A percentile compares a stretch with the other conserved stretches of the same genome.
Evolutionary conservation across 2,888 invertebrate species (phyloP).

Genomic region (Parascotia fuliginaria): DNA sequence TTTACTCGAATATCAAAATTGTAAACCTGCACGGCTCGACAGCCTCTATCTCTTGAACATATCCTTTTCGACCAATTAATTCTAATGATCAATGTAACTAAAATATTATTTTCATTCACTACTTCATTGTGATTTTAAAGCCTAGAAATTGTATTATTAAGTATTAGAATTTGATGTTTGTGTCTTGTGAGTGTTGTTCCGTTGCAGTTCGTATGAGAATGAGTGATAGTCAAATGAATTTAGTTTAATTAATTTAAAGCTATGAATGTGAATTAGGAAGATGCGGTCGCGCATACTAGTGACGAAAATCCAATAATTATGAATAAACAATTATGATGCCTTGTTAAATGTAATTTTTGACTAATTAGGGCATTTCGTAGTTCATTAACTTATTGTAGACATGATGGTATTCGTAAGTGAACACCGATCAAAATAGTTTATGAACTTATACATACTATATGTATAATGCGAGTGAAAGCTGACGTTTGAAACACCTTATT

Average conservation of each 20-base stretch:
- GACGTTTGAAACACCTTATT: slow-evolving; percentile 62
- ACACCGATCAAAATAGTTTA: slow-evolving; percentile 80
- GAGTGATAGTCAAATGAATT: slow-evolving; percentile 84
- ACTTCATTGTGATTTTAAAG: slow-evolving; percentile 82
- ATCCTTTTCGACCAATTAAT: slow-evolving; percentile 83
- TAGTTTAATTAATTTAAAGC: slow-evolving; percentile 82
- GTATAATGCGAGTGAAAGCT: slow-evolving; percentile 57
- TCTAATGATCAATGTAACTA: slow-evolving; percentile 75
- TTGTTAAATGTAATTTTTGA: slow-evolving; percentile 81
- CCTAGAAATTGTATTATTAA: slow-evolving; percentile 84
- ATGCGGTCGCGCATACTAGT: slow-evolving; percentile 86
- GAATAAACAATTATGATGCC: slow-evolving; percentile 77
- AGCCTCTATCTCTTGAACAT: slow-evolving; percentile 69
- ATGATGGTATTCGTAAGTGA: slow-evolving; percentile 73
- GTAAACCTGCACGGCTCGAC: slow-evolving; percentile 62
- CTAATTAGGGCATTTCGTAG: slow-evolving; percentile 83
- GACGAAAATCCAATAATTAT: slow-evolving; percentile 85
- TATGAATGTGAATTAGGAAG: slow-evolving; percentile 82
- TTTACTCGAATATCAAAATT: slow-evolving; percentile 76
- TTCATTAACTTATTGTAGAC: slow-evolving; percentile 82
- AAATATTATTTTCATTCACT: slow-evolving; percentile 74
- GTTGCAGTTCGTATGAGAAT: slow-evolving; percentile 72
- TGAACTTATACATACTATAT: slow-evolving; percentile 55
- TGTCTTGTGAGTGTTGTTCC: slow-evolving; percentile 73
- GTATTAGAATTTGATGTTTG: slow-evolving; percentile 84